Evolutionary conservation across 2,797 vertebrate genomes (phyloP).

Genomic region (Cephalopachus bancanus): DNA sequence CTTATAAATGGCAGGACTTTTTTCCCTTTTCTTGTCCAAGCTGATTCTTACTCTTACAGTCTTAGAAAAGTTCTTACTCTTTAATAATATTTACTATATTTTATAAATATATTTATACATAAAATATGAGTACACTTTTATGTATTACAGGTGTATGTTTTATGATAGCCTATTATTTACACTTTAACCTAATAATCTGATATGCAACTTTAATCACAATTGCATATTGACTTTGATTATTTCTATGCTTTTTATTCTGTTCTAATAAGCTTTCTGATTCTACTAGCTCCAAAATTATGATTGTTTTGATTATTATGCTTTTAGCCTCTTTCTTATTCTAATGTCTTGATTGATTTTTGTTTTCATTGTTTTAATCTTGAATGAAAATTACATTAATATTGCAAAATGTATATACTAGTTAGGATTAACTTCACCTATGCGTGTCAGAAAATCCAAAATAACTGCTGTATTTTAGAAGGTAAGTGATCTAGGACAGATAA

Average conservation of each 20-base stretch:
- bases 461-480: neutral
- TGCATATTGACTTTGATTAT: neutral
- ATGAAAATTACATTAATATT: neutral
- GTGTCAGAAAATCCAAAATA: neutral
- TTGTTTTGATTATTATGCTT: neutral
- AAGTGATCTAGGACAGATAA: neutral
- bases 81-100: neutral
- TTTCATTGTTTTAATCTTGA: neutral
- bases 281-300: neutral
- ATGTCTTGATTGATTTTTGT: neutral
- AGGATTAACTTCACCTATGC: neutral
- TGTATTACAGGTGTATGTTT: neutral
- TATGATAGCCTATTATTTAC: neutral
- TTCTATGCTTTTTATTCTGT: conserved; percentile 1
- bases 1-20: neutral
- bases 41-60: neutral
- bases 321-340: neutral
- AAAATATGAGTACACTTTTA: neutral
- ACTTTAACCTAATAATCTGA: neutral
- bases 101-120: neutral
- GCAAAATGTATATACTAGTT: neutral
- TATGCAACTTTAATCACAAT: neutral
- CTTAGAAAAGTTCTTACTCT: neutral
- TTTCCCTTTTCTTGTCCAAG: neutral
- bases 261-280: neutral